Evolutionary conservation across 2,888 invertebrate genomes (phyloP), one percentile per base, ranked within the genome.

Genomic region (Lysandra coridon): DNA sequence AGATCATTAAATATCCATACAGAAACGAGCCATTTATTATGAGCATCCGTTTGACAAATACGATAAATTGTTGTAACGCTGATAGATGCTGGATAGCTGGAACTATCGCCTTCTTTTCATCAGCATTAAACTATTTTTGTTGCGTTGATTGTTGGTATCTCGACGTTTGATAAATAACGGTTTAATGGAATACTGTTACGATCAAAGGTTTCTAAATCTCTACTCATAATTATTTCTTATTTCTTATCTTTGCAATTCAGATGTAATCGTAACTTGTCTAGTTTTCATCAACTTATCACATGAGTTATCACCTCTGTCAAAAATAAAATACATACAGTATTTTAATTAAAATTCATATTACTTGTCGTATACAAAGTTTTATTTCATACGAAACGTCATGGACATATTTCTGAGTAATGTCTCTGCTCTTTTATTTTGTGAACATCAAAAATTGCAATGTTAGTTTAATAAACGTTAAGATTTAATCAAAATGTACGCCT

Each of bases 11-110:
- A 75, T 49, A 75, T 44, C 40, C 75, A 30, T 30, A 49, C 44
- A n/a, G 75, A 75, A 75, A 75, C 44, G 44, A 75, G 75, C 75
- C 75, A 75, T 75, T 75, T 75, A 49, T 75, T 75, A 75, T 75
- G 23, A 75, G 44, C 74, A 74, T 44, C 74, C 75, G 75, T 75
- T 75, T 75, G 75, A 75, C 75, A 75, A 75, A 75, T 75, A 75
- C 75, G 75, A 49, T 49, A 75, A 75, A 75, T 75, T 49, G 75
- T 23, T 75, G 17, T 75, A 30, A 75, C 49, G 30, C 49, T 49
- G 75, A 75, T 75, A 23, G 23, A 49, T 3, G 49, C 44, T 74
- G 40, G 44, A n/a, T 49, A 30, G 30, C n/a, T 75, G 30, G 75
- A 7, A 73, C 74, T 62, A 57, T 62, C 62, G n/a, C 23, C 23